phyloP scores from a whole-genome alignment of 1,140 invertebrate species.

The Lerema accius region DNA sequence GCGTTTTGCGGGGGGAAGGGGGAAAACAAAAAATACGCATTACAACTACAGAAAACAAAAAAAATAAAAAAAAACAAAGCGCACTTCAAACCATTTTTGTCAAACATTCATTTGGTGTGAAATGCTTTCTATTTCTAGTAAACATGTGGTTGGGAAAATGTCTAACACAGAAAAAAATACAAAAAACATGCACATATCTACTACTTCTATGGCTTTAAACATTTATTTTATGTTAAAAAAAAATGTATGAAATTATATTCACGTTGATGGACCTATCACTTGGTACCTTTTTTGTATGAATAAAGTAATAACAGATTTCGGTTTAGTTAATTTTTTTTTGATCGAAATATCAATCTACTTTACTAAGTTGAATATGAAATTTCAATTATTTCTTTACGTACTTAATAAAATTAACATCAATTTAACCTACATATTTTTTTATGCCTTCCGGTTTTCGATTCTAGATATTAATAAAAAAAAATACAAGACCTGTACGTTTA shows the following conservation, averaged over 20 bases:
- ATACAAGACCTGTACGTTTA: too few relatives aligned
- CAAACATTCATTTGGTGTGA: constrained; percentile 43
- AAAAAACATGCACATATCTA: constrained; percentile 60
- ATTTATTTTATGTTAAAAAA: constrained; percentile 39
- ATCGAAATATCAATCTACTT: too few relatives aligned
- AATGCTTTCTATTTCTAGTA: constrained; percentile 41
- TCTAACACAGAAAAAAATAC: constrained; percentile 70
- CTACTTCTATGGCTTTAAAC: constrained; percentile 76
- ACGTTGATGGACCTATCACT: too few relatives aligned
- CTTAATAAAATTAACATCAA: too few relatives aligned
- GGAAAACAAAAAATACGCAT: constrained; percentile 82
- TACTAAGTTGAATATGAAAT: too few relatives aligned
- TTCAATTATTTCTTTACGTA: too few relatives aligned
- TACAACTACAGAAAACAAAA: constrained; percentile 81
- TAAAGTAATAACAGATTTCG: too few relatives aligned
- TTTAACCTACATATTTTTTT: too few relatives aligned
- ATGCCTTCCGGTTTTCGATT: too few relatives aligned
- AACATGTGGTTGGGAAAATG: constrained; percentile 80
- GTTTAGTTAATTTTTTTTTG: too few relatives aligned
- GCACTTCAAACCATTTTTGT: constrained; percentile 46
- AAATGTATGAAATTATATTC: constrained; percentile 5
- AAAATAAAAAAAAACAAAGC: constrained; percentile 58
- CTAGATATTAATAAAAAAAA: too few relatives aligned
- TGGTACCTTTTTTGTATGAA: too few relatives aligned
- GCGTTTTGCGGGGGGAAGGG: constrained; percentile 73